Percentiles rank a stretch among this genome's conserved stretches.
These are phyloP conservation scores for Anoplolepis gracilipes DNA, from an alignment of 1,140 invertebrate species.

Conservation along the genomic window DNA sequence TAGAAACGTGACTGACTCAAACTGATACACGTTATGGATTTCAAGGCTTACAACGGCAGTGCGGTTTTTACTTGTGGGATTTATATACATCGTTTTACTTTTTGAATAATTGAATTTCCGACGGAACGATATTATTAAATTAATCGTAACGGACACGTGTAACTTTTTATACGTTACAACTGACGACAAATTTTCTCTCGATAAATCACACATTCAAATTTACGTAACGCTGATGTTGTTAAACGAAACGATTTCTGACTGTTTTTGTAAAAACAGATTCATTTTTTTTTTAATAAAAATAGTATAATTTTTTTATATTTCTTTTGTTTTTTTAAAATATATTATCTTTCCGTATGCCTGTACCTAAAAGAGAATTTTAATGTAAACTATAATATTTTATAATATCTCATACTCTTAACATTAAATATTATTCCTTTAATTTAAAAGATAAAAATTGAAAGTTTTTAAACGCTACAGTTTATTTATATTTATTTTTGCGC, in stretches of 20 bases:
- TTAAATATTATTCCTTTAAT: constrained; percentile 8
- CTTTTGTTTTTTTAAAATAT: not conserved
- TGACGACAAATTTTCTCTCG: constrained; percentile 36
- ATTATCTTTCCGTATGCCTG: not conserved
- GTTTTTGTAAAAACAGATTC: not conserved
- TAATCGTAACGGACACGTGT: constrained; percentile 7
- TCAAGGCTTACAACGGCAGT: not conserved
- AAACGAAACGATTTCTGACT: not conserved
- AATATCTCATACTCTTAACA: not conserved
- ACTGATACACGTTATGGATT: not conserved
- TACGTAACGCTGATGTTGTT: not conserved
- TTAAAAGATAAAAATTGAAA: not conserved
- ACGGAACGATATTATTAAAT: constrained; percentile 22
- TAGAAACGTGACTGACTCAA: not conserved
- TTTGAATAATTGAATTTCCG: constrained; percentile 11
- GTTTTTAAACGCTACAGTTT: not conserved
- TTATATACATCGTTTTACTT: constrained; percentile 6
- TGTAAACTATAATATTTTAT: no score
- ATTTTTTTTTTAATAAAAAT: not conserved
- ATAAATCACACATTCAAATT: constrained; percentile 32
- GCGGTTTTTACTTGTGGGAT: not conserved
- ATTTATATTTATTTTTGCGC: constrained; percentile 10
- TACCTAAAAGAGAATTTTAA: not conserved
- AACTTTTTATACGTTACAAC: constrained; percentile 15
- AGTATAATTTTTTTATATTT: not conserved